These are phyloP conservation scores for Eutrigla gurnardus DNA, from an alignment of 2,797 vertebrate species.

Conservation along the genomic window DNA sequence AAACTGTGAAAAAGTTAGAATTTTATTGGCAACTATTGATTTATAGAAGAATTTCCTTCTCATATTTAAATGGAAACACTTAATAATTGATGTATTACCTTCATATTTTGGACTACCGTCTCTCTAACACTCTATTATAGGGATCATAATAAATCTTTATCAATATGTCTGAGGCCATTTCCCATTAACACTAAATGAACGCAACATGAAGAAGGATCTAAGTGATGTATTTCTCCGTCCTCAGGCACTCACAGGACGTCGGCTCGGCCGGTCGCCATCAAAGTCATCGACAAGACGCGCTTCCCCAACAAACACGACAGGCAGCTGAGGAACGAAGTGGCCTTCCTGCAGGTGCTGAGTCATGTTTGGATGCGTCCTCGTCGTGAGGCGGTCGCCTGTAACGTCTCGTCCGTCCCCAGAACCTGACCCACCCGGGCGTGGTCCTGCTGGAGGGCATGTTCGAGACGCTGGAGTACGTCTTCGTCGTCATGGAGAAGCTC, in stretches of 20 bases:
- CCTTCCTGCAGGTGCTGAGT: conserved; percentile 78
- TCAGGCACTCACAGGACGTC: conserved; percentile 83
- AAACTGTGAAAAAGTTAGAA: neutral
- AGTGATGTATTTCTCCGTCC: neutral
- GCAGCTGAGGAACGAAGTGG: conserved; percentile 83
- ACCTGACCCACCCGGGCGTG: conserved; percentile 81
- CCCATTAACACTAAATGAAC: neutral
- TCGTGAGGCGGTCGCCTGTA: fast-evolving
- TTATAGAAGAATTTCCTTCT: neutral
- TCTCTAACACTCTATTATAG: too few species aligned
- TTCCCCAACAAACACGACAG: conserved; percentile 80
- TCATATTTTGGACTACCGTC: neutral
- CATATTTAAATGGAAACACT: neutral
- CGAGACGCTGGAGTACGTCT: conserved; percentile 77
- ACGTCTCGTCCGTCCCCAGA: conserved; percentile 56
- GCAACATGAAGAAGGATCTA: neutral
- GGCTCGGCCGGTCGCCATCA: conserved; percentile 76
- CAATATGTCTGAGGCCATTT: neutral
- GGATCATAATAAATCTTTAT: neutral
- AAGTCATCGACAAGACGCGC: conserved; percentile 84
- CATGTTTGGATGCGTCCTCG: fast-evolving
- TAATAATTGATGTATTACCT: neutral
- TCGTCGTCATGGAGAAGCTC: conserved; percentile 87
- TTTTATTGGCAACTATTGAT: neutral
- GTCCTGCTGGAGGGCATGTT: conserved; percentile 83